A percentile compares a stretch with the other conserved stretches of the same genome.
These are phyloP conservation scores for Aphidius gifuensis DNA, from an alignment of 1,140 invertebrate genomes.

Conservation along the genomic window DNA sequence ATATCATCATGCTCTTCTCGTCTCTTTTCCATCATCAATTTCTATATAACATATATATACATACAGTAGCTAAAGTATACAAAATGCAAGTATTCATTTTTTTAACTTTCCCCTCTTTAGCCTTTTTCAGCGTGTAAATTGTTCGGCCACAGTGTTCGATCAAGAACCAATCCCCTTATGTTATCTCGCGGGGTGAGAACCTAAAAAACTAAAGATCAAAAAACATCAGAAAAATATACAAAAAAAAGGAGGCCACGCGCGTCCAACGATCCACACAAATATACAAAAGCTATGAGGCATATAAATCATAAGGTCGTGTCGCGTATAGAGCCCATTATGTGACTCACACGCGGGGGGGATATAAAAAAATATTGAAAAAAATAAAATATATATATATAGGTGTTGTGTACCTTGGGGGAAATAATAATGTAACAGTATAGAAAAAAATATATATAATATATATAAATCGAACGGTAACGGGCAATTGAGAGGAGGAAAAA, in stretches of 20 bases:
- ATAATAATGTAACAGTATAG: no score
- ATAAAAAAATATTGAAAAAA: constrained; percentile 12
- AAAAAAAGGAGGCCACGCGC: constrained; percentile 7
- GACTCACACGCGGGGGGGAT: constrained; percentile 23
- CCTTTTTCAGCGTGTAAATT: constrained; percentile 13
- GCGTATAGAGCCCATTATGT: constrained; percentile 27
- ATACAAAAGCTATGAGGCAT: constrained; percentile 47
- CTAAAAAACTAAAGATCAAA: constrained; percentile 38
- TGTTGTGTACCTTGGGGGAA: no score
- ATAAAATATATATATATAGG: background rate
- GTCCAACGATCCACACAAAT: constrained; percentile 47
- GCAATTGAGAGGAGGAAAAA: no score
- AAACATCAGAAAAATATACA: background rate
- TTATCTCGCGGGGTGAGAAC: constrained; percentile 42
- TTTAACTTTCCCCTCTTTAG: constrained; percentile 18
- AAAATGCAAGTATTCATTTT: no score
- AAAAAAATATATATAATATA: no score
- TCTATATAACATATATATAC: no score
- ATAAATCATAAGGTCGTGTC: constrained; percentile 49
- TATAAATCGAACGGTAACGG: no score
- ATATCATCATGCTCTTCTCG: no score
- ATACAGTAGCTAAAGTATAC: no score
- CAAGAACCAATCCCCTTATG: constrained; percentile 5
- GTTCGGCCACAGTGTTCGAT: constrained; percentile 13
- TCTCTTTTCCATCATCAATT: no score